Conservation (phyloP, 2,113 vertebrate species). For the Ginglymostoma cirratum region DNA sequence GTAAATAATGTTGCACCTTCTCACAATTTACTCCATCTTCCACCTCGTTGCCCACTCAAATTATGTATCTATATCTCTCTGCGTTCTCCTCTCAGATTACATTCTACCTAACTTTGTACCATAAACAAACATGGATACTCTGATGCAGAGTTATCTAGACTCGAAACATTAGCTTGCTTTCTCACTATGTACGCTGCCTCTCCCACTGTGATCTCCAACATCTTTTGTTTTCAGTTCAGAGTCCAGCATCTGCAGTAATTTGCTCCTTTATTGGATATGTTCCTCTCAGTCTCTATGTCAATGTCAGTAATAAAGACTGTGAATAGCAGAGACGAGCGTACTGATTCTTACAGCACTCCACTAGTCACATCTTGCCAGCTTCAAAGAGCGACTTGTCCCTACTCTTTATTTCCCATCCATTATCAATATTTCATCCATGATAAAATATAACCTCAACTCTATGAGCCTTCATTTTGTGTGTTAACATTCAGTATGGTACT, state of each 20-base stretch:
- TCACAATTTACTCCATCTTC: background rate
- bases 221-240: too few species aligned
- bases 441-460: background rate
- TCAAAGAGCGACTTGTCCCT: background rate
- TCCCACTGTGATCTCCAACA: too few species aligned
- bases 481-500: background rate
- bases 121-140: background rate
- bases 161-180: too few species aligned
- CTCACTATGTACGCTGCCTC: too few species aligned
- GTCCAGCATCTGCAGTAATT: too few species aligned
- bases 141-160: too few species aligned
- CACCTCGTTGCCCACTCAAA: background rate
- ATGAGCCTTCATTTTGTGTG: background rate
- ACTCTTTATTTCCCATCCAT: background rate
- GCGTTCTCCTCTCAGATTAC: background rate
- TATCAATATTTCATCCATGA: background rate
- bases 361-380: background rate
- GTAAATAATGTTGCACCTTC: background rate
- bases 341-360: background rate
- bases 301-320: background rate
- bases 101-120: too few species aligned
- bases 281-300: background rate
- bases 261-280: background rate
- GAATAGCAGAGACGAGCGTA: background rate
- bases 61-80: background rate